Evolutionary conservation across 2,797 vertebrate genomes (phyloP), one percentile per base, ranked within the genome.

Genomic region (Molossus alvarezi): DNA sequence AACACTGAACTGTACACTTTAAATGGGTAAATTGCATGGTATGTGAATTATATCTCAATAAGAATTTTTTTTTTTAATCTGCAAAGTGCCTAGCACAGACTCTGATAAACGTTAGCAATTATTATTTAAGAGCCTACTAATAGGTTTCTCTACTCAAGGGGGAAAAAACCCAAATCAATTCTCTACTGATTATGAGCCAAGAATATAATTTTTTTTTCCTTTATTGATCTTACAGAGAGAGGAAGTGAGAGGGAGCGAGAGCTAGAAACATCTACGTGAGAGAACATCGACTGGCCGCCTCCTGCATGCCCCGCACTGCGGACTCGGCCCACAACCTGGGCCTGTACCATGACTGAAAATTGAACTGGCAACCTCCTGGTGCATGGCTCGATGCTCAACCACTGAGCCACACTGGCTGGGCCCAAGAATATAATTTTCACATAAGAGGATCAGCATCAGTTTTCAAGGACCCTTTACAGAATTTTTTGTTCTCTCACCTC

Each of bases 11-110:
- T 45, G 41, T 45, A 45, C 41, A 45, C 41, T 45, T 45, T 45
- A 45, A 45, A 45, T 45, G 41, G 41, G 41, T 45, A 45, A 45
- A 45, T 45, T 45, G 41, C 69, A 62, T 41, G 18, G 14, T 29
- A 57, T 64, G 11, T 75, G 73, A 69, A 91, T 57, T 81, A n/a
- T 37, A 90, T 48, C 17, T 88, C 91, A 93, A 53, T 21, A 65
- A 84, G 69, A n/a, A 58, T n/a, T 29, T 41, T 76, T 77, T 77
- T 17, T 14, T 41, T 58, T 45, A 67, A 58, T 62, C 60, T 77
- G 23, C 25, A 51, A 88, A 41, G 62, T 87, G 17, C 48, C 55
- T 51, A 80, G 29, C 27, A 96, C 4, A 90, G 75, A 64, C 53
- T 80, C 80, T 58, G 37, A 72, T 14, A 65, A 88, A 86, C 45